A percentile compares a stretch with the other conserved stretches of the same genome.
Conservation (phyloP, 64 coral and sea anemone species). For the Pachyseris speciosa region DNA sequence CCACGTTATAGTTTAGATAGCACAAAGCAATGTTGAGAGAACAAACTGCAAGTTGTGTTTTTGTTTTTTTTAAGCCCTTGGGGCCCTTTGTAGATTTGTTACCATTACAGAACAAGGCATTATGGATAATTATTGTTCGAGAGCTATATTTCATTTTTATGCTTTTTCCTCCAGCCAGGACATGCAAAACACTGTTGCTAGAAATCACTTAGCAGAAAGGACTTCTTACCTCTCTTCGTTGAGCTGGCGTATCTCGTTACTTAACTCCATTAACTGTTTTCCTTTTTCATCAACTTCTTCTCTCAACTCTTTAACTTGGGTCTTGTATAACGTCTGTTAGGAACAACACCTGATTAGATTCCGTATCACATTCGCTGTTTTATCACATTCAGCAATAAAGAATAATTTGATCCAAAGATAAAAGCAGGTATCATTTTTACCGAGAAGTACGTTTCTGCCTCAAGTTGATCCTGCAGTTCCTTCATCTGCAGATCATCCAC, state of each 20-base stretch:
- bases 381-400: not conserved
- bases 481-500: conserved; percentile 99
- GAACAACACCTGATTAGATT: not conserved
- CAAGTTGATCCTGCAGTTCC: conserved; percentile 95
- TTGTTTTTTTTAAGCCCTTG: too few species aligned
- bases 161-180: too few species aligned
- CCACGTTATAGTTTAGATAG: too few species aligned
- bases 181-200: too few species aligned
- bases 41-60: too few species aligned
- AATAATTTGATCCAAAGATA: not conserved
- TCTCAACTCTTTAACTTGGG: conserved; percentile 92
- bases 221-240: conserved; percentile 84
- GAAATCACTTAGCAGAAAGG: not conserved
- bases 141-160: too few species aligned
- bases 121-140: too few species aligned
- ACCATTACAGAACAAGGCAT: too few species aligned
- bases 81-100: too few species aligned
- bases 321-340: conserved; percentile 93
- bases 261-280: conserved; percentile 82
- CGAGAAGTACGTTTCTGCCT: conserved; percentile 97
- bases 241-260: conserved; percentile 76
- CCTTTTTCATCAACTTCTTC: conserved; percentile 95
- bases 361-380: not conserved
- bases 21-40: too few species aligned
- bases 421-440: conserved; percentile 43